Evolutionary conservation across 1,140 invertebrate genomes (phyloP).

Genomic region (Lethrus apterus): DNA sequence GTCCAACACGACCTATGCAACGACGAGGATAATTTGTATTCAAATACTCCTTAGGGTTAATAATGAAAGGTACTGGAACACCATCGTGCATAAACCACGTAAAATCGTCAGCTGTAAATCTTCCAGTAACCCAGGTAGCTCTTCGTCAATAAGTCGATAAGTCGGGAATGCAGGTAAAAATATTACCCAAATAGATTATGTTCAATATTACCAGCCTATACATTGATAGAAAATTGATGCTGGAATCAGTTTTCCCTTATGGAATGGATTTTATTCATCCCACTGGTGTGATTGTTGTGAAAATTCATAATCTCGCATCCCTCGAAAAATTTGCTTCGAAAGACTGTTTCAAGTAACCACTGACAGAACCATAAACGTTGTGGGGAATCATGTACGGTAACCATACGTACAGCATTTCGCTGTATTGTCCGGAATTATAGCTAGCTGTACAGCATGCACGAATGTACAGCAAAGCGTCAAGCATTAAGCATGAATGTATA

Average conservation of each 20-base stretch:
- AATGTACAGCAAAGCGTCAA: too few species aligned
- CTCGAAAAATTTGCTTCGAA: conserved; percentile 14
- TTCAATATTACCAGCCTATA: conserved; percentile 13
- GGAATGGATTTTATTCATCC: conserved; percentile 14
- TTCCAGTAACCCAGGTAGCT: conserved; percentile 20
- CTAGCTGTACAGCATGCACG: too few species aligned
- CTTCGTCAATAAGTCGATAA: background rate
- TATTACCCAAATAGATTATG: conserved; percentile 18
- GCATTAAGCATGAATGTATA: too few species aligned
- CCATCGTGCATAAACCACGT: conserved; percentile 15
- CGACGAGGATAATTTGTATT: background rate
- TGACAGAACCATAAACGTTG: too few species aligned
- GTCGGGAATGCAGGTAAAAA: too few species aligned
- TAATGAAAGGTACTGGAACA: conserved; percentile 3
- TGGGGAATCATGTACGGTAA: too few species aligned
- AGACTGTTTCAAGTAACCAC: too few species aligned
- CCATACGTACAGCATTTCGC: too few species aligned
- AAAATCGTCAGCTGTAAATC: conserved; percentile 1
- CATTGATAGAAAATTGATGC: conserved; percentile 16
- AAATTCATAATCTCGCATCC: conserved; percentile 16
- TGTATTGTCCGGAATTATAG: too few species aligned
- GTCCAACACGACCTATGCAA: too few species aligned
- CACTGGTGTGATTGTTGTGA: conserved; percentile 16
- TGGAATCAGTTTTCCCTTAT: conserved; percentile 11
- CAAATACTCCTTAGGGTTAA: conserved; percentile 1